Evolutionary conservation across 2,888 invertebrate species (phyloP).

Genomic region (Acheta domesticus): DNA sequence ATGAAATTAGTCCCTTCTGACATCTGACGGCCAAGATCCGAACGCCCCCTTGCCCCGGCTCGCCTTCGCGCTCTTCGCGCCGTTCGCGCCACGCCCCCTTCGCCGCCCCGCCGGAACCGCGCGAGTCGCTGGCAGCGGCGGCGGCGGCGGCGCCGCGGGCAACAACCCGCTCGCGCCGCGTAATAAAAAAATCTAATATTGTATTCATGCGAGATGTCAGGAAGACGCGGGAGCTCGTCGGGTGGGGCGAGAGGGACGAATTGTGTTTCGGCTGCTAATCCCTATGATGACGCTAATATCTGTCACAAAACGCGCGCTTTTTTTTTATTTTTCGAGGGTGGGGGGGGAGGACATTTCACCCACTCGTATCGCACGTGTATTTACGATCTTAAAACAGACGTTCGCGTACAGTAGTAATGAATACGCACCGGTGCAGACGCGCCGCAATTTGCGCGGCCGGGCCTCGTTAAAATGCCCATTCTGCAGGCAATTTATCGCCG

Average conservation of each 20-base stretch:
- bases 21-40: constrained; percentile 28
- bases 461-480: neutral
- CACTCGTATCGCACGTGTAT: neutral
- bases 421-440: neutral
- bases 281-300: constrained; percentile 26
- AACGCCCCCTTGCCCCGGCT: too few relatives aligned
- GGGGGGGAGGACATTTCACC: too few relatives aligned
- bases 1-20: constrained; percentile 34
- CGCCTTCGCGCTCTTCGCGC: too few relatives aligned
- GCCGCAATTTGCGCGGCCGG: neutral
- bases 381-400: neutral
- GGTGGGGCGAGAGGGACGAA: neutral
- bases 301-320: constrained; percentile 24
- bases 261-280: constrained; percentile 30
- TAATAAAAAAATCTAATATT: constrained; percentile 33
- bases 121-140: neutral
- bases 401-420: neutral
- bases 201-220: constrained; percentile 29
- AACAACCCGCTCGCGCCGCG: neutral
- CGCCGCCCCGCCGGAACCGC: too few relatives aligned
- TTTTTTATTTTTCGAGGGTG: too few relatives aligned
- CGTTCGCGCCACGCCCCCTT: too few relatives aligned
- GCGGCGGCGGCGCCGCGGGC: too few relatives aligned
- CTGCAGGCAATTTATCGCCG: neutral
- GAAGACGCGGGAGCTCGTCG: too few relatives aligned